Base-by-base conservation (phyloP, 1,140 invertebrate species). In the Cydia amplana region DNA sequence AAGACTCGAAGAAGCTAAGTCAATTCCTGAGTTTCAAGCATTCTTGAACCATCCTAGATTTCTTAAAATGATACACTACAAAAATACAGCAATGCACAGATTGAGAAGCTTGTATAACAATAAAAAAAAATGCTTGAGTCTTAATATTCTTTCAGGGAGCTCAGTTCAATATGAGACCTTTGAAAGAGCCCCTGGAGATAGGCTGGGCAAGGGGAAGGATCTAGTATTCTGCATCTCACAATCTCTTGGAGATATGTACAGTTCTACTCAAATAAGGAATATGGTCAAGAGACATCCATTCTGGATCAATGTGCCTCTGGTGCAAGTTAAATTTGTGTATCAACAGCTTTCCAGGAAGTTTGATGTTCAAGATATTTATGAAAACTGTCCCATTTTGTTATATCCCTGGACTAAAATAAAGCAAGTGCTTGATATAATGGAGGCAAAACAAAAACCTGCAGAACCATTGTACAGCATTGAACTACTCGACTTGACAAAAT, bases 401-500 rank as follows among this genome's bases (percentile, higher is more conserved):
- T 95, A 95, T 90, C 93, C 94, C 28, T 93, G 88, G 94, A 94
- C 93, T 85, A 91, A 90, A 86, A 88, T 93, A 70, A 86, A 82
- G 72, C 72, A 83, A 77, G 73, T 72, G 77, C 80, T 91, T 73
- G 79, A 81, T 75, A 32, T 80, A 78, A 82, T 86, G 49, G 90
- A 92, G 60, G 78, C 80, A 36, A 80, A 78, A 72, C 75, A 87
- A 16, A 51, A 77, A 72, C 75, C 83, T 49, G 76, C 80, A 43
- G 76, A 91, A 36, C 77, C 70, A 36, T 79, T 77, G 43, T 14
- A 77, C 74, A 65, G 79, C 20, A n/a, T 82, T 82, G 84, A 88
- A 74, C 76, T 85, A 74, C 70, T 91, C 67, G 81, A 87, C 67
- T 75, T 87, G 36, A 76, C 82, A 14, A 76, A 76, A 72, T 51